Conservation (phyloP, 2,888 invertebrate genomes). For the Morpho helenor region DNA sequence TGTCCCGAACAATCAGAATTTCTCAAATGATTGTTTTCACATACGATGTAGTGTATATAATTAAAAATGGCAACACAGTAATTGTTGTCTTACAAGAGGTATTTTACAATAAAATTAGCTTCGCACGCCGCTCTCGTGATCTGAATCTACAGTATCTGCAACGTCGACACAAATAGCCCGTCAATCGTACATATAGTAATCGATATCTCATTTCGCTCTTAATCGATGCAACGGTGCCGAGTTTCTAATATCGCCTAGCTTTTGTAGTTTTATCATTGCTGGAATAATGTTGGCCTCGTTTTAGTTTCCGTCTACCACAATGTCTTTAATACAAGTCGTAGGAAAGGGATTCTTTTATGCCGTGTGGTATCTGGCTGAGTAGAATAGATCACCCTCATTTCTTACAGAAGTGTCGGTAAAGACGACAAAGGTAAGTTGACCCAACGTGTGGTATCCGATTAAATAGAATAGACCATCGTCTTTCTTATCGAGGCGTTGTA, state of each 20-base stretch:
- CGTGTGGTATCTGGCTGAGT: too few relatives aligned
- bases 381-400: too few relatives aligned
- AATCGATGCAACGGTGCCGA: constrained; percentile 37
- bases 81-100: constrained; percentile 2
- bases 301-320: too few relatives aligned
- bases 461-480: too few relatives aligned
- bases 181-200: constrained; percentile 10
- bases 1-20: too few relatives aligned
- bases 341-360: too few relatives aligned
- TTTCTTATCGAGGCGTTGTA: too few relatives aligned
- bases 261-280: neutral
- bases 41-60: neutral
- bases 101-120: constrained; percentile 14
- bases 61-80: constrained; percentile 4
- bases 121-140: constrained; percentile 14
- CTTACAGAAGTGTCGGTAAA: too few relatives aligned
- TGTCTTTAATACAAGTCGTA: too few relatives aligned
- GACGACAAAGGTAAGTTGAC: too few relatives aligned
- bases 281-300: neutral
- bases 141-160: constrained; percentile 17
- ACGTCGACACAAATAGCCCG: constrained; percentile 10
- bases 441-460: too few relatives aligned
- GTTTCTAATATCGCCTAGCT: constrained; percentile 6
- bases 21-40: too few relatives aligned
- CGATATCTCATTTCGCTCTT: constrained; percentile 31